Conservation (phyloP, 2,113 vertebrate species). For the Corvus moneduloides region DNA sequence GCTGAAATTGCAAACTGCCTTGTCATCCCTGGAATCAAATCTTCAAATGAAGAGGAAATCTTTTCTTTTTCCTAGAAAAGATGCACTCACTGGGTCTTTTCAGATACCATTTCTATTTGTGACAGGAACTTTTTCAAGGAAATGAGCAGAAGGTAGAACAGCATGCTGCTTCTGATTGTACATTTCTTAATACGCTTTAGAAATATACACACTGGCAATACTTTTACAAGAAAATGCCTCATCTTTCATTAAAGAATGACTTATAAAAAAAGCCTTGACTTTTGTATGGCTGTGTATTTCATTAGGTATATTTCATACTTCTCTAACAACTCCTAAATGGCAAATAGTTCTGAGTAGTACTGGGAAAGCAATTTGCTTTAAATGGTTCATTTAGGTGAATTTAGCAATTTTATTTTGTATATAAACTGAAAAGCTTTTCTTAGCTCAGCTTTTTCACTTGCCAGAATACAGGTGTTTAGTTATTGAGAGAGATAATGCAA, state of each 20-base stretch:
- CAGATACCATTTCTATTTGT: slow-evolving; percentile 38
- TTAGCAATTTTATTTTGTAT: slow-evolving; percentile 9
- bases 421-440: slow-evolving; percentile 15
- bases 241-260: slow-evolving; percentile 8
- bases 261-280: background rate
- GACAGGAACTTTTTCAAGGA: slow-evolving; percentile 32
- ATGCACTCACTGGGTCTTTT: background rate
- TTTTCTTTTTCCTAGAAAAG: slow-evolving; percentile 36
- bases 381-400: slow-evolving; percentile 45
- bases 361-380: slow-evolving; percentile 23
- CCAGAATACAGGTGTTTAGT: background rate
- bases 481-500: background rate
- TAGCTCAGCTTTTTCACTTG: slow-evolving; percentile 2
- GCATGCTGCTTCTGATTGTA: slow-evolving; percentile 42
- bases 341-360: background rate
- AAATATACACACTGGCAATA: background rate
- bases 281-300: background rate
- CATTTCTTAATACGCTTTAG: slow-evolving; percentile 44
- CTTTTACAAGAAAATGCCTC: slow-evolving; percentile 24
- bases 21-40: slow-evolving; percentile 35
- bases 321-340: background rate
- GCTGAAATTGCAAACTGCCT: slow-evolving; percentile 32
- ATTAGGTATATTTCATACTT: slow-evolving; percentile 21
- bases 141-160: slow-evolving; percentile 38
- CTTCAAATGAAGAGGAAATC: slow-evolving; percentile 7